These are phyloP conservation scores for Cyanoderma ruficeps DNA, from an alignment of 2,113 vertebrate species.

Conservation along the genomic window DNA sequence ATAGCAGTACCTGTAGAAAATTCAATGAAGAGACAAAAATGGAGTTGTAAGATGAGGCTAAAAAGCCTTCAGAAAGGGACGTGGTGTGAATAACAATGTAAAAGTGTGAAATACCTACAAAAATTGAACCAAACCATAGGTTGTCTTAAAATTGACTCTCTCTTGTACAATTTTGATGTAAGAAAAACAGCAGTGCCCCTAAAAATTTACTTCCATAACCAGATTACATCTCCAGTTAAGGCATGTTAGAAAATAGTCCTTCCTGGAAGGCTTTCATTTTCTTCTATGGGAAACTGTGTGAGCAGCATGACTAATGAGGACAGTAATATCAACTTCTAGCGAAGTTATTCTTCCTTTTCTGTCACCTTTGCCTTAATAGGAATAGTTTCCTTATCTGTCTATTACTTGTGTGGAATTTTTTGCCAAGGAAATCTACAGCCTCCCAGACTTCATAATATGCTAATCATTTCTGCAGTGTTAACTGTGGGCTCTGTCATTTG, in stretches of 20 bases:
- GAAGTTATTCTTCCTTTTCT: constrained; percentile 40
- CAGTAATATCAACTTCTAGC: not conserved
- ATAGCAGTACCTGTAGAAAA: constrained; percentile 10
- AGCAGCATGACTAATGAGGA: constrained; percentile 16
- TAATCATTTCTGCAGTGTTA: not conserved
- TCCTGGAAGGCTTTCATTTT: not conserved
- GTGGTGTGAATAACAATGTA: not conserved
- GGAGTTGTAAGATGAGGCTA: not conserved
- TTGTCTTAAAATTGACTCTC: not conserved
- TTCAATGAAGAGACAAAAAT: constrained; percentile 10
- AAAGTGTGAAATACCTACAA: not conserved
- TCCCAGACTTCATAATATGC: not conserved
- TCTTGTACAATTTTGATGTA: not conserved
- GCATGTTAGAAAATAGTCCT: not conserved
- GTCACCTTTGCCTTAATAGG: not conserved
- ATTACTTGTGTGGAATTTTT: constrained; percentile 2
- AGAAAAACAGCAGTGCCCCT: not conserved
- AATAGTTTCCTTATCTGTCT: constrained; percentile 33
- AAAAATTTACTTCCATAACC: constrained; percentile 7
- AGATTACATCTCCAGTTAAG: constrained; percentile 27
- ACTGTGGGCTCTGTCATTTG: not conserved
- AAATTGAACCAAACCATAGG: not conserved
- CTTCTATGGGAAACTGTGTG: not conserved
- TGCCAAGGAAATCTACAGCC: not conserved
- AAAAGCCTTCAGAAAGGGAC: not conserved